Evolutionary conservation across 2,113 vertebrate genomes (phyloP).

Genomic region (Penelope pileata): DNA sequence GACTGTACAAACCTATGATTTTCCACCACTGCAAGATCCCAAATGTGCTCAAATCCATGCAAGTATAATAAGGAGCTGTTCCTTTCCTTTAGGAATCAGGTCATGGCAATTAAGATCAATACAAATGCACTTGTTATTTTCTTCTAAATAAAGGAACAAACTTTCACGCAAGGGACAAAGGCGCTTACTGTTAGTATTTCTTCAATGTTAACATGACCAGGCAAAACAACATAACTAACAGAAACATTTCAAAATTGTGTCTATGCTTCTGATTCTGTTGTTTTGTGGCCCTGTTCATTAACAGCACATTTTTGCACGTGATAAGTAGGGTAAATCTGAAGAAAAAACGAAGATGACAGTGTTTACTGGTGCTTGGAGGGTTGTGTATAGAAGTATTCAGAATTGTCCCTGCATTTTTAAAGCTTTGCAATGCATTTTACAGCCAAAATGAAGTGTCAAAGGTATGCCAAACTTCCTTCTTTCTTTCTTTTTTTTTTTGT

Average conservation of each 20-base stretch:
- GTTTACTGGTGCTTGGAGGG: background rate
- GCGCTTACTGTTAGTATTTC: background rate
- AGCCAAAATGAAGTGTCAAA: background rate
- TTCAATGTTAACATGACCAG: background rate
- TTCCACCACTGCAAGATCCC: background rate
- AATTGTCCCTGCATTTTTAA: background rate
- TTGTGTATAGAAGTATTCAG: background rate
- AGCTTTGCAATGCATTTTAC: background rate
- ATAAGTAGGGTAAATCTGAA: background rate
- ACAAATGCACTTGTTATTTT: background rate
- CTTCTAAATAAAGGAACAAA: background rate
- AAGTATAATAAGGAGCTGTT: background rate
- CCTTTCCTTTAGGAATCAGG: background rate
- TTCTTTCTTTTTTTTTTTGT: background rate
- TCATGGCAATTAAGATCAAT: background rate
- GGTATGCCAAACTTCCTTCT: background rate
- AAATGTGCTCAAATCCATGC: background rate
- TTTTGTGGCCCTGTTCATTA: background rate
- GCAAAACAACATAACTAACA: background rate
- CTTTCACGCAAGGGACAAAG: background rate
- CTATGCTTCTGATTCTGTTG: background rate
- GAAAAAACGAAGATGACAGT: background rate
- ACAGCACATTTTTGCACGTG: background rate
- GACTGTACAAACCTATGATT: background rate
- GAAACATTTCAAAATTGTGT: background rate